phyloP scores from a whole-genome alignment of 2,113 vertebrate genomes.

The Ginglymostoma cirratum region DNA sequence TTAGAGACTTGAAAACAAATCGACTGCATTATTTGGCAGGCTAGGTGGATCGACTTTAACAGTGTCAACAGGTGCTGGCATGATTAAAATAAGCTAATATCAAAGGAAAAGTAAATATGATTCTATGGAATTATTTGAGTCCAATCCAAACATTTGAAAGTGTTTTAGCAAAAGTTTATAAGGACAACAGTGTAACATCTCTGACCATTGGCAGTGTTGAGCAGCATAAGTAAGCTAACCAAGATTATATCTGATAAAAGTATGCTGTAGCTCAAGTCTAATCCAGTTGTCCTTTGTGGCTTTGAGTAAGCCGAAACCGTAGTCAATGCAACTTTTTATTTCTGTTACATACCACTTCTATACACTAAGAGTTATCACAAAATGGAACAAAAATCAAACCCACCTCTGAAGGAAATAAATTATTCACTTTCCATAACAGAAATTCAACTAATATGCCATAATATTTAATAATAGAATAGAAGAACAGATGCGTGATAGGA shows the following conservation, averaged over 20 bases:
- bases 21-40: background rate
- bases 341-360: background rate
- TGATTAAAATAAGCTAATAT: background rate
- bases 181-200: background rate
- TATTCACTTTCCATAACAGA: background rate
- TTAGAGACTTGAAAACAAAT: background rate
- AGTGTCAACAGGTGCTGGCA: background rate
- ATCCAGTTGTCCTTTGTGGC: background rate
- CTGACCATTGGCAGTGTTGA: background rate
- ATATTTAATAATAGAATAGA: no score
- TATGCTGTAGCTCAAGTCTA: background rate
- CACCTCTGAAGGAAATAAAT: background rate
- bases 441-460: background rate
- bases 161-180: background rate
- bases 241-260: background rate
- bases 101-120: constrained; percentile 16
- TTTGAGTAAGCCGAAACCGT: background rate
- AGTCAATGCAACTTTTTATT: background rate
- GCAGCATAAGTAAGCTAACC: background rate
- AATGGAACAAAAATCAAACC: background rate
- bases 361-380: background rate
- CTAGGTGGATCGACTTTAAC: background rate
- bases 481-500: no score
- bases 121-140: background rate
- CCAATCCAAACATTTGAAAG: background rate